phyloP scores from a whole-genome alignment of 2,888 invertebrate species.

The Azorinus chamasolen region DNA sequence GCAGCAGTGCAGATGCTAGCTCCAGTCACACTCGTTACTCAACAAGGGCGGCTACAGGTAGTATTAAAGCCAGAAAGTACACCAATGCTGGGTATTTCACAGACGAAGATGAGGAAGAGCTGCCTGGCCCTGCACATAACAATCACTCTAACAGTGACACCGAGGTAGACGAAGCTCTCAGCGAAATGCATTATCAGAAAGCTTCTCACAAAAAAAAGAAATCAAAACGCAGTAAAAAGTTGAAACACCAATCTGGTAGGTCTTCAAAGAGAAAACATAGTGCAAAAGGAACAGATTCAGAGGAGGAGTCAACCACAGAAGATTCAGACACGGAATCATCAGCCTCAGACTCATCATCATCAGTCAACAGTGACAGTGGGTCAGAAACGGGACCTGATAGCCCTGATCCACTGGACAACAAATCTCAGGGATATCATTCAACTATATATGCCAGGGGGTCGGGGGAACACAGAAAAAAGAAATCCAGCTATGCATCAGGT shows the following conservation, averaged over 20 bases:
- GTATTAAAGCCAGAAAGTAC: slow-evolving; percentile 58
- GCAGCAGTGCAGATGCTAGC: too few species aligned
- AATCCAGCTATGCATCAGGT: slow-evolving; percentile 39
- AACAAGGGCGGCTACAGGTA: slow-evolving; percentile 68
- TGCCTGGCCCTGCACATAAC: slow-evolving; percentile 29
- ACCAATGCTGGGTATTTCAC: slow-evolving; percentile 49
- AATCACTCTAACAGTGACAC: slow-evolving; percentile 33
- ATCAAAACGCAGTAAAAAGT: too few species aligned
- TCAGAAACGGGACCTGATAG: slow-evolving; percentile 22
- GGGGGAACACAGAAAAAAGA: slow-evolving; percentile 6
- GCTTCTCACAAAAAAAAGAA: too few species aligned
- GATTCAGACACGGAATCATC: neutral
- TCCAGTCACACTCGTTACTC: slow-evolving; percentile 39
- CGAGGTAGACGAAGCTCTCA: slow-evolving; percentile 7
- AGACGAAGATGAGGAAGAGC: slow-evolving; percentile 53
- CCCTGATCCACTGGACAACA: slow-evolving; percentile 25
- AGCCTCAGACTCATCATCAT: slow-evolving; percentile 5
- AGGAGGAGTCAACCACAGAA: neutral
- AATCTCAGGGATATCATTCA: slow-evolving; percentile 9
- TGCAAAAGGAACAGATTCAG: too few species aligned
- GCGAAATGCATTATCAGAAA: neutral
- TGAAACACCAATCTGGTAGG: neutral
- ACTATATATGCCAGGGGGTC: slow-evolving; percentile 5
- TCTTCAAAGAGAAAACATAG: slow-evolving; percentile 12
- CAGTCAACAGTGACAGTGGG: neutral